Evolutionary conservation across 2,113 vertebrate genomes (phyloP), one percentile per base, ranked within the genome.

Genomic region (Otus sunia): DNA sequence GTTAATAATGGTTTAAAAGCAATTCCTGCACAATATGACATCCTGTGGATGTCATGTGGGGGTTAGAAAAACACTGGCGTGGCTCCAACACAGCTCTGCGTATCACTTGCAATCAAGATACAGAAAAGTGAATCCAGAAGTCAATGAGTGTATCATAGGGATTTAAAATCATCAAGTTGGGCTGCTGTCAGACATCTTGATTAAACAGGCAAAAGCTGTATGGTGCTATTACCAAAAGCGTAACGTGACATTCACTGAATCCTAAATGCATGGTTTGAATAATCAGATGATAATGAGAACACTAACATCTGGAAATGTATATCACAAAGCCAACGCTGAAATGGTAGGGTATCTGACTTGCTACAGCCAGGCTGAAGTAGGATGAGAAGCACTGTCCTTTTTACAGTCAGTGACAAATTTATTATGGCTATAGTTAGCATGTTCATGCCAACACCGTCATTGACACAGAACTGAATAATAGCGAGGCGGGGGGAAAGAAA

Each of bases 121-220:
- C 27, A 77, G 94, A 34, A 80, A 96, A 97, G 88, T 41, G 88
- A 85, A 95, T 91, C 71, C 92, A 96, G 93, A 93, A 96, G 93
- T 72, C 86, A 75, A 7, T 2, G 39, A 76, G 41, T 39, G 15
- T 14, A 71, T 90, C 47, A 18, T 1, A 85, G 69, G 39, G 56
- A 41, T 52, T 37, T 47, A 79, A 93, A 93, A 92, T 78, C 90
- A 89, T 49, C n/a, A 3, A 15, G 63, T 32, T 9, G 4, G 75
- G 62, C 72, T 93, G 93, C 79, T 11, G 13, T 34, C 62, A 86
- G 86, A 81, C 73, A 53, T 67, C 88, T 81, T 64, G 73, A 92
- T 91, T 80, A 64, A 92, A 79, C 49, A 78, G 88, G 43, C 69
- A 75, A 85, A n/a, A 78, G 82, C 83, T 85, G 60, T 5, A 7